These are phyloP conservation scores for Limnephilus marmoratus DNA, from an alignment of 2,888 invertebrate species.

Conservation along the genomic window DNA sequence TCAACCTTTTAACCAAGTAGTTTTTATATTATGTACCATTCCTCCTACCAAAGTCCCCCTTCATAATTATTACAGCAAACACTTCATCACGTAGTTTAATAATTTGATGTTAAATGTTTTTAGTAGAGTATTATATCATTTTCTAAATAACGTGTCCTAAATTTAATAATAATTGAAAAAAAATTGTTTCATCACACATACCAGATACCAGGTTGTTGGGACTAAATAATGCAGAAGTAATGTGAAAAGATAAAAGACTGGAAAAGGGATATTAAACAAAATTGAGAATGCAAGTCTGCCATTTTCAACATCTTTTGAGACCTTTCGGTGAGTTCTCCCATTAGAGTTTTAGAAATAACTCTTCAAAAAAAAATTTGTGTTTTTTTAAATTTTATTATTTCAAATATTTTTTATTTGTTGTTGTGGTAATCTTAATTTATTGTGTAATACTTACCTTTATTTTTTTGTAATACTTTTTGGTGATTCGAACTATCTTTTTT, in stretches of 20 bases:
- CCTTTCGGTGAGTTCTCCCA: slow-evolving; percentile 75
- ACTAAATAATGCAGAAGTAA: slow-evolving; percentile 56
- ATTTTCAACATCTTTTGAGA: slow-evolving; percentile 78
- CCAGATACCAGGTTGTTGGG: slow-evolving; percentile 57
- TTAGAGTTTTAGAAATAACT: slow-evolving; percentile 43
- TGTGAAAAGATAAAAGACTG: slow-evolving; percentile 56
- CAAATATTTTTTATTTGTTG: not conserved
- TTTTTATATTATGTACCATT: not conserved
- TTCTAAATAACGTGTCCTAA: slow-evolving; percentile 16
- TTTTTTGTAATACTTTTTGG: not conserved
- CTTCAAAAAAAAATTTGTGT: slow-evolving; percentile 27
- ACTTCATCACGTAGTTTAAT: not conserved
- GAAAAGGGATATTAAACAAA: slow-evolving; percentile 47
- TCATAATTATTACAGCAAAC: not conserved
- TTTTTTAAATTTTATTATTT: not conserved
- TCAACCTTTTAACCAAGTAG: not conserved
- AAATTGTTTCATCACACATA: slow-evolving; percentile 29
- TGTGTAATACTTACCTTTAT: not conserved
- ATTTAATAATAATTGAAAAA: slow-evolving; percentile 15
- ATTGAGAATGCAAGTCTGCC: slow-evolving; percentile 77
- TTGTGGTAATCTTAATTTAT: not conserved
- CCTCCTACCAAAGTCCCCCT: not conserved
- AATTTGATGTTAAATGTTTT: not conserved
- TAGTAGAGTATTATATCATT: slow-evolving; percentile 2
- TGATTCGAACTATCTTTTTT: not conserved